Evolutionary conservation across 2,797 vertebrate species (phyloP).

Genomic region (Hapalemur alaotrensis): DNA sequence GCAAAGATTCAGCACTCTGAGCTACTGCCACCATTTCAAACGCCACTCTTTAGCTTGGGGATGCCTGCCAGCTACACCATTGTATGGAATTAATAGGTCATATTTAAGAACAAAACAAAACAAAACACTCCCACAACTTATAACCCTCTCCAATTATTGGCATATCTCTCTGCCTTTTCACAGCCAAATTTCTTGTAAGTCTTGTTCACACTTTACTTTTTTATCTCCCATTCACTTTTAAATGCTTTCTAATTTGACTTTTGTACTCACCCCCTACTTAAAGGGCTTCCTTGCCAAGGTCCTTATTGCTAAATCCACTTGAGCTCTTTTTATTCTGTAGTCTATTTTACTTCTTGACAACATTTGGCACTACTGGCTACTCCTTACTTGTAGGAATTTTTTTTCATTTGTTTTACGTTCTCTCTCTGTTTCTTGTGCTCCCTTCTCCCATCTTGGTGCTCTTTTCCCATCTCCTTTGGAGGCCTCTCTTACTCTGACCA

Average conservation of each 20-base stretch:
- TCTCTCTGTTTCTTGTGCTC: not conserved
- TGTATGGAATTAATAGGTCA: not conserved
- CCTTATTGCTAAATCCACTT: not conserved
- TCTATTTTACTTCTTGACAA: not conserved
- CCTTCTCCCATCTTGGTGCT: not conserved
- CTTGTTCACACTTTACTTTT: not conserved
- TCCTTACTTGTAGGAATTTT: not conserved
- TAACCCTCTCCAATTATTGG: not conserved
- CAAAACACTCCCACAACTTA: not conserved
- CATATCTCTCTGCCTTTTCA: not conserved
- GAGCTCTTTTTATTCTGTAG: not conserved
- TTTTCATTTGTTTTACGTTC: not conserved
- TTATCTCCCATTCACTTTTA: slow-evolving; percentile 8
- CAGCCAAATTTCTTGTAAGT: slow-evolving; percentile 1
- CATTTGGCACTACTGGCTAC: not conserved
- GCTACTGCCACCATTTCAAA: not conserved
- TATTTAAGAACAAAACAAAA: slow-evolving; percentile 17
- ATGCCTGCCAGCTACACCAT: not conserved
- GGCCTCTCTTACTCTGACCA: not conserved
- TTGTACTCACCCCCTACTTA: not conserved
- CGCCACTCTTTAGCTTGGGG: not conserved
- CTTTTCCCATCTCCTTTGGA: not conserved
- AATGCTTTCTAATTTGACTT: slow-evolving; percentile 40
- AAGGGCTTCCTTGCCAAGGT: not conserved
- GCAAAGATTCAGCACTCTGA: not conserved